phyloP scores from a whole-genome alignment of 2,888 invertebrate genomes.

The Laspeyria flexula region DNA sequence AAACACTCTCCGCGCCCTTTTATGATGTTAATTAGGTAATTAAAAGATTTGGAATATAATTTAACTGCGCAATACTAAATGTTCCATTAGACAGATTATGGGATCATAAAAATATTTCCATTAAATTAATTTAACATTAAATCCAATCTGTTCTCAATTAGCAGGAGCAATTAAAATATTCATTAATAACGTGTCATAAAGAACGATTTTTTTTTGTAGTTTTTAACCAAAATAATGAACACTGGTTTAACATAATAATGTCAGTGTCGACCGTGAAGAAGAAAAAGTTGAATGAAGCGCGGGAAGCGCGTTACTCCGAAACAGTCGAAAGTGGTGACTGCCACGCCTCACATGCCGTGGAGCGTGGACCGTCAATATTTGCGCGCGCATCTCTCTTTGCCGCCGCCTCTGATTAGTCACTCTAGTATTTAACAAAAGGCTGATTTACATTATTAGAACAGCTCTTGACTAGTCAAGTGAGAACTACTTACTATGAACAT shows the following conservation, averaged over 20 bases:
- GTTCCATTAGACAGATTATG: not conserved
- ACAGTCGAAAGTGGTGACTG: slow-evolving; percentile 45
- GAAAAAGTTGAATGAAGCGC: slow-evolving; percentile 47
- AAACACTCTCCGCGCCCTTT: too few species aligned
- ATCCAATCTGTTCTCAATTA: slow-evolving; percentile 8
- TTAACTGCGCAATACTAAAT: too few species aligned
- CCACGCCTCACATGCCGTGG: slow-evolving; percentile 11
- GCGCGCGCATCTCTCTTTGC: slow-evolving; percentile 33
- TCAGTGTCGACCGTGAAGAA: slow-evolving; percentile 32
- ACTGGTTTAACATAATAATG: slow-evolving; percentile 33
- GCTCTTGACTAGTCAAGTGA: too few species aligned
- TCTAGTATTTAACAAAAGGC: not conserved
- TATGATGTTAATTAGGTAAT: too few species aligned
- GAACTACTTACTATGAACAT: too few species aligned
- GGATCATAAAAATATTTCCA: not conserved
- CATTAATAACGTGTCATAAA: slow-evolving; percentile 13
- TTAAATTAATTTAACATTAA: slow-evolving; percentile 5
- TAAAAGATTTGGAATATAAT: too few species aligned
- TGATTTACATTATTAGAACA: not conserved
- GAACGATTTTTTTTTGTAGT: slow-evolving; percentile 4
- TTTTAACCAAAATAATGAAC: slow-evolving; percentile 11
- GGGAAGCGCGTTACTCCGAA: slow-evolving; percentile 44
- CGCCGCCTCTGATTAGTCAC: slow-evolving; percentile 1
- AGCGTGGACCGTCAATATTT: slow-evolving; percentile 32
- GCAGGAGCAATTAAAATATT: slow-evolving; percentile 17